Base-by-base conservation (phyloP, 2,113 vertebrate genomes). In the Sphaerodactylus townsendi region DNA sequence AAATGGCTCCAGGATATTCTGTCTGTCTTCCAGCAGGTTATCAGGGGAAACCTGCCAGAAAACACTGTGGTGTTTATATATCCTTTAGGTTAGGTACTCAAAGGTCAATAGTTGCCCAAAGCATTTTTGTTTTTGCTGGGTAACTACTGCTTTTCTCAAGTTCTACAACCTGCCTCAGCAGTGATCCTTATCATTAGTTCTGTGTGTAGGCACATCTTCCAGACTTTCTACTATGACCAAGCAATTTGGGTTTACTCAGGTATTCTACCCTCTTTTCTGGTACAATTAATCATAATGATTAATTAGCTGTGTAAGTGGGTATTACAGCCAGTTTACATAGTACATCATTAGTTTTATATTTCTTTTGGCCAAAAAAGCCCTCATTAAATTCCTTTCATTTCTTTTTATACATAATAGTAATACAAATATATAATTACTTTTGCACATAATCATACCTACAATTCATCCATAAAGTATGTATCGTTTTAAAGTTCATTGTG, bases 101-200 rank as follows among this genome's bases (percentile, higher is more conserved):
- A 95, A 96, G 96, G 96, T 96, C 96, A 97, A 93, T 89, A 94
- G 93, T 92, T 92, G 94, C 95, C 95, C 92, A 93, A 91, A 96
- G 95, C 94, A 84, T 94, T 95, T 95, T 62, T 62, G 28, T 62
- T 62, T 62, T 93, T 92, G 91, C 87, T 92, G 90, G 93, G 82
- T 92, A 94, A 89, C 92, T 92, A 82, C 92, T 86, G 23, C 76
- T 86, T 95, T 94, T 91, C 87, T 85, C 90, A 90, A 88, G 92
- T 92, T 90, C 85, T 91, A 80, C 86, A 93, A 88, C 59, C 37
- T 77, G 89, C 77, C 88, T 94, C 73, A 68, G 86, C 90, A 78
- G 41, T 88, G 93, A 94, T 92, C 91, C 87, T 94, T 91, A 93
- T 90, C 93, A 81, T 90, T 92, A 90, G 66, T 91, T 88, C 89